Percentiles rank a stretch among this genome's conserved stretches.
Evolutionary conservation across 2,888 invertebrate species (phyloP).

Genomic region (Phytoseiulus persimilis): DNA sequence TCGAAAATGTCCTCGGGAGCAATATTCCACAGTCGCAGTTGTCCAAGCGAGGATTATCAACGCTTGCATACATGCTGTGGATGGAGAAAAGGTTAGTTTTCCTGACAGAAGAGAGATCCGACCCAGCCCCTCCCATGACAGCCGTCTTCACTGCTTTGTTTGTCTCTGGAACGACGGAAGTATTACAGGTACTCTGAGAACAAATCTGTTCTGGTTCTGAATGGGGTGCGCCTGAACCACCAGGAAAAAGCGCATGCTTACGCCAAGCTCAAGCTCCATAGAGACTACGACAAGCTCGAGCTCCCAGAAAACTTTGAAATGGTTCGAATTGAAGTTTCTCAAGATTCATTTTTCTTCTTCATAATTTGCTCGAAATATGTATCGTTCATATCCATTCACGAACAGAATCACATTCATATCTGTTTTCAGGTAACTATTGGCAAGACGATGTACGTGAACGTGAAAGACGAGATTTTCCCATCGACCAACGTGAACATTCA

Average conservation of each 20-base stretch:
- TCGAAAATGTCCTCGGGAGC: background rate
- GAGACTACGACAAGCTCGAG: background rate
- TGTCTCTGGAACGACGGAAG: background rate
- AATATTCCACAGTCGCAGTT: background rate
- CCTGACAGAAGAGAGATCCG: background rate
- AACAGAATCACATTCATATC: no score
- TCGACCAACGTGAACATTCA: background rate
- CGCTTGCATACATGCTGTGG: background rate
- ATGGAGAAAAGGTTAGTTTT: background rate
- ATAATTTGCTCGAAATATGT: no score
- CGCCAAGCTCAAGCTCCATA: background rate
- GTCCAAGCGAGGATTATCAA: background rate
- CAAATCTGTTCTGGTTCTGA: background rate
- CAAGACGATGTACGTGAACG: background rate
- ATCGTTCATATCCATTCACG: no score
- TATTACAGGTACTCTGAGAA: background rate
- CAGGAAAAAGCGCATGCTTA: slow-evolving; percentile 13
- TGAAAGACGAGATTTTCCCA: slow-evolving; percentile 13
- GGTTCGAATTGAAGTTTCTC: background rate
- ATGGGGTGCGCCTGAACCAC: background rate
- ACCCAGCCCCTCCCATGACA: background rate
- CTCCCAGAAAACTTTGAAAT: slow-evolving; percentile 13
- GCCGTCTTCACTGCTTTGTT: background rate
- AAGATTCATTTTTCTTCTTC: no score
- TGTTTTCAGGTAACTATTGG: background rate